phyloP scores from a whole-genome alignment of 2,797 vertebrate species.

The Caiman crocodilus region DNA sequence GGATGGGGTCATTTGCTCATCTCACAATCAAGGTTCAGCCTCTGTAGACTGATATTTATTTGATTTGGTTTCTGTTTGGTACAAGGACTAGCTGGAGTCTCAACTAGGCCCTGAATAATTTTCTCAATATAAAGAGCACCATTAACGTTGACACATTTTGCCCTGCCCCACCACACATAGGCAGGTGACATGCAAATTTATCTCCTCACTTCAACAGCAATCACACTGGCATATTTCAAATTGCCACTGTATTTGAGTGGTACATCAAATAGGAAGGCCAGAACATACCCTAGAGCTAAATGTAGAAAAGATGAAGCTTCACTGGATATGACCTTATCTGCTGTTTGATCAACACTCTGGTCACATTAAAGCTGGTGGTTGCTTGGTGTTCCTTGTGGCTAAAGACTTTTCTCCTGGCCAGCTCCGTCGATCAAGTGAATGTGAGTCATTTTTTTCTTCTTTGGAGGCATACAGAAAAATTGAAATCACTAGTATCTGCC shows the following conservation, averaged over 20 bases:
- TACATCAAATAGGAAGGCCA: too few relatives aligned
- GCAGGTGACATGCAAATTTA: not conserved
- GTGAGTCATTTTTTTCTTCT: not conserved
- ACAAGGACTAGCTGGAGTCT: not conserved
- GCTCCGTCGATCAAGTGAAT: not conserved
- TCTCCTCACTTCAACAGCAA: not conserved
- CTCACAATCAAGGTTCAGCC: not conserved
- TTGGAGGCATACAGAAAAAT: not conserved
- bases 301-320: not conserved
- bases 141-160: not conserved
- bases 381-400: not conserved
- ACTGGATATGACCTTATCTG: not conserved
- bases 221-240: not conserved
- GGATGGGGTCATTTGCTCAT: not conserved
- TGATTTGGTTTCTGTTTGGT: not conserved
- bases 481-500: not conserved
- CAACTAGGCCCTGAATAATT: accelerated
- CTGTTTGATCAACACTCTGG: not conserved
- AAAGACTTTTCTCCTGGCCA: not conserved
- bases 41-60: not conserved
- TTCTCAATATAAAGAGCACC: not conserved
- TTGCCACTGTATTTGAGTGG: not conserved
- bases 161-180: not conserved
- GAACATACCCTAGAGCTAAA: not conserved
- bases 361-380: not conserved